Evolutionary conservation across 2,888 invertebrate genomes (phyloP).

Genomic region (Cephus spinipes): DNA sequence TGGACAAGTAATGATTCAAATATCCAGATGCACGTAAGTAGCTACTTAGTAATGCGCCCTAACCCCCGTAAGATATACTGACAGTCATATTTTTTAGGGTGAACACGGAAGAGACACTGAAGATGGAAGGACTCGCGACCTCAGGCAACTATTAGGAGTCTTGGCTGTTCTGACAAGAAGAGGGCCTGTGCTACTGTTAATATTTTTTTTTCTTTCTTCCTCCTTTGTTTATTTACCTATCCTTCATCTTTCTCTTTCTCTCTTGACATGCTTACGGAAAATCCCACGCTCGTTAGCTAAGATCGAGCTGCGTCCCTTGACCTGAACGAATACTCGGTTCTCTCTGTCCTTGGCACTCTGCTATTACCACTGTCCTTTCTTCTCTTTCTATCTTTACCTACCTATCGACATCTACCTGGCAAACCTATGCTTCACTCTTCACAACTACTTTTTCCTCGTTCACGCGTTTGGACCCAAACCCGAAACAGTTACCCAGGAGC

Average conservation of each 20-base stretch:
- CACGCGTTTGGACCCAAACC: background rate
- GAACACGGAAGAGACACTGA: background rate
- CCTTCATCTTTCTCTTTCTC: constrained; percentile 17
- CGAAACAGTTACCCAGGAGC: background rate
- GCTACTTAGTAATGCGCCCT: background rate
- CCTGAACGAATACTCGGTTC: constrained; percentile 7
- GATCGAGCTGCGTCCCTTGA: constrained; percentile 25
- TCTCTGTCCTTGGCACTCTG: background rate
- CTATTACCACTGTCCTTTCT: background rate
- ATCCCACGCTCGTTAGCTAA: constrained; percentile 33
- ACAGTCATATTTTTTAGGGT: background rate
- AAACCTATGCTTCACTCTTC: background rate
- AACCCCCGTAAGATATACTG: background rate
- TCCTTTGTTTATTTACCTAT: background rate
- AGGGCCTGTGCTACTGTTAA: background rate
- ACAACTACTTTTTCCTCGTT: background rate
- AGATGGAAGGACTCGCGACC: background rate
- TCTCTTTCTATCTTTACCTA: background rate
- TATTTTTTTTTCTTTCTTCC: background rate
- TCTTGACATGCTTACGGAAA: constrained; percentile 35
- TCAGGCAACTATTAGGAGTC: background rate
- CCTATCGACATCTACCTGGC: background rate
- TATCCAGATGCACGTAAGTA: background rate
- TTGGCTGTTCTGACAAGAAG: background rate
- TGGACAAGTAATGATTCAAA: background rate